phyloP scores from a whole-genome alignment of 1,140 invertebrate genomes.

The Himalopsyche phryganea region DNA sequence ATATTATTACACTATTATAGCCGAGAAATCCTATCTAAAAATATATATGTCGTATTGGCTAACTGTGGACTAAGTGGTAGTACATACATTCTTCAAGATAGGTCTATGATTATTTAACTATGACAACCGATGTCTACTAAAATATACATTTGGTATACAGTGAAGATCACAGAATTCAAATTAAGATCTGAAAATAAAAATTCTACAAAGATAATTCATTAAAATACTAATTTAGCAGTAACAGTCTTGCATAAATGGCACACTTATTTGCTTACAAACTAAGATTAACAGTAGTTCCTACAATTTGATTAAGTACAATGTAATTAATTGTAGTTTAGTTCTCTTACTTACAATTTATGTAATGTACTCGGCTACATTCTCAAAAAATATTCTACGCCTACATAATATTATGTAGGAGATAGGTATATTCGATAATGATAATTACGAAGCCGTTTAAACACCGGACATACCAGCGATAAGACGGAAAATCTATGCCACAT shows the following conservation, averaged over 20 bases:
- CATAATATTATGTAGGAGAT: no score
- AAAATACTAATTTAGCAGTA: conserved; percentile 29
- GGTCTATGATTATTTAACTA: neutral
- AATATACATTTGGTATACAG: conserved; percentile 27
- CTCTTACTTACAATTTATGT: no score
- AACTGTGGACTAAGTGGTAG: no score
- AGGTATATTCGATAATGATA: no score
- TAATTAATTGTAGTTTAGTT: no score
- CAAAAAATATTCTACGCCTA: no score
- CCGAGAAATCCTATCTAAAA: conserved; percentile 26
- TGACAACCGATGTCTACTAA: conserved; percentile 11
- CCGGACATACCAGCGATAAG: no score
- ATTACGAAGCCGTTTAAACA: no score
- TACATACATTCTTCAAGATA: neutral
- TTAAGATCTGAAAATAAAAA: conserved; percentile 28
- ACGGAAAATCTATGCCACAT: no score
- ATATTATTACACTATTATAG: conserved; percentile 17
- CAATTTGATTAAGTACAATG: no score
- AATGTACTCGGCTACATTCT: no score
- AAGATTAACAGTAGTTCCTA: no score
- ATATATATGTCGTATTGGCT: conserved; percentile 11
- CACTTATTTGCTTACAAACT: conserved; percentile 18
- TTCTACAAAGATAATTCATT: conserved; percentile 10
- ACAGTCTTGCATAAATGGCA: conserved; percentile 35
- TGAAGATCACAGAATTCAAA: conserved; percentile 31